Base-by-base conservation (phyloP, 2,113 vertebrate species). In the Grantiella picta region DNA sequence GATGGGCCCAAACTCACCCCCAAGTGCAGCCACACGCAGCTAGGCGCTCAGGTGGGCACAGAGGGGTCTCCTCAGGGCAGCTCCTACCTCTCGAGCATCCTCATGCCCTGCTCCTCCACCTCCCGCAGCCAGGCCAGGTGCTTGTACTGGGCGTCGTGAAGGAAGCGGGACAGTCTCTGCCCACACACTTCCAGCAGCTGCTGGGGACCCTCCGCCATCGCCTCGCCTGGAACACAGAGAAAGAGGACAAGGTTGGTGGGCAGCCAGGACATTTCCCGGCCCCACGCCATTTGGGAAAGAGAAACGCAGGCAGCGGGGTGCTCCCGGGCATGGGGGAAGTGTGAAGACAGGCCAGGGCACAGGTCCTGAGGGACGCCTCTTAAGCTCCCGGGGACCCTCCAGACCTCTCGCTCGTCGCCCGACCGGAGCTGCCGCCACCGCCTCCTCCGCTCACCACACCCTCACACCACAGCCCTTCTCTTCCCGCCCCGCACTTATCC, bases 91-190 rank as follows among this genome's bases (percentile, higher is more conserved):
- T 98, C 98, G 68, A 99, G 98, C 98, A 99, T 98, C 65, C 97
- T 97, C 70, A 97, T 44, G 7, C 99, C 99, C 94, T 99, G 99
- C 87, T 99, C 98, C 87, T 99, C 97, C 36, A 98, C 99, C 93
- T 99, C 99, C 86, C 97, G 89, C 54, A 99, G 98, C 99, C 99
- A 99, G 71, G 99, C 98, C 97, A 99, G 93, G 90, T 97, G 98
- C 76, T 98, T 98, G 91, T 97, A 97, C 17, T 98, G 95, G 10
- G 99, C 97, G 1, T 98, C 96, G 27, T 28, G 69, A 22, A 97
- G 78, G 80, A 99, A 99, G 24, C 98, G 98, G 38, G 98, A 64
- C 9, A 98, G 91, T 92, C 99, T 98, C 78, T 95, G 98, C 80
- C 96, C 80, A 24, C 99, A 99, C 47, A 98, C 96, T 60, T 98